Evolutionary conservation across 2,113 vertebrate species (phyloP).

Genomic region (Hippocampus barbouri): DNA sequence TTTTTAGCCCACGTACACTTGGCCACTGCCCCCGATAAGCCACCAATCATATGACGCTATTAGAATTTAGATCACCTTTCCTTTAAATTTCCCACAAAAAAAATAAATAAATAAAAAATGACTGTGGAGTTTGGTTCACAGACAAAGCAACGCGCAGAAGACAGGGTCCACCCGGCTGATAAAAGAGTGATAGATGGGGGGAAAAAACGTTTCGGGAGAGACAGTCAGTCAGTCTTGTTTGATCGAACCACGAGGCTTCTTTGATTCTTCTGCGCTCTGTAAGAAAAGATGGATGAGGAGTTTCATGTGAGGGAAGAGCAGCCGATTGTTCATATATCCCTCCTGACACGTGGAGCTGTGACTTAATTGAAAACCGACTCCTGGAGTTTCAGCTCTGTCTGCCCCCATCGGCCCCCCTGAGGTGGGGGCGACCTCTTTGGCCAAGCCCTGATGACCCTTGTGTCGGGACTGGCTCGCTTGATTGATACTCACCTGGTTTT

Average conservation of each 20-base stretch:
- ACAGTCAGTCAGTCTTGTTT: conserved; percentile 23
- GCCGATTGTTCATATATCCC: conserved; percentile 41
- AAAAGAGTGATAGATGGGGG: conserved; percentile 32
- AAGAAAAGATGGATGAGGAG: conserved; percentile 56
- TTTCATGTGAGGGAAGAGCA: conserved; percentile 30
- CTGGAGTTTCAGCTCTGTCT: conserved; percentile 47
- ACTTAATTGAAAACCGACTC: conserved; percentile 70
- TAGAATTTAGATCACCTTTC: too few relatives aligned
- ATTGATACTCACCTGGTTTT: conserved; percentile 62
- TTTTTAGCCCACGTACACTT: too few relatives aligned
- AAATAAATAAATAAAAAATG: background rate
- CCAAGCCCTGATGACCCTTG: conserved; percentile 56
- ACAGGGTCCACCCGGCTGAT: conserved; percentile 13
- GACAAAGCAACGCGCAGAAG: conserved; percentile 10
- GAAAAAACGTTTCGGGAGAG: background rate
- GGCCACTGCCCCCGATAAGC: too few relatives aligned
- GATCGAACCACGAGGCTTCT: conserved; percentile 34
- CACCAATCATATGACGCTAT: too few relatives aligned
- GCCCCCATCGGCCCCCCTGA: conserved; percentile 46
- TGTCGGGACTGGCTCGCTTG: conserved; percentile 22
- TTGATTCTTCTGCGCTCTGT: conserved; percentile 47
- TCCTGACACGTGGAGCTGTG: conserved; percentile 53
- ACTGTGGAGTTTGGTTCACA: conserved; percentile 4
- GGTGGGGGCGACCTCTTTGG: conserved; percentile 52
- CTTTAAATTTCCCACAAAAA: too few relatives aligned